Base-by-base conservation (phyloP, 2,888 invertebrate species). In the Mesorhabditis spiculigera region DNA sequence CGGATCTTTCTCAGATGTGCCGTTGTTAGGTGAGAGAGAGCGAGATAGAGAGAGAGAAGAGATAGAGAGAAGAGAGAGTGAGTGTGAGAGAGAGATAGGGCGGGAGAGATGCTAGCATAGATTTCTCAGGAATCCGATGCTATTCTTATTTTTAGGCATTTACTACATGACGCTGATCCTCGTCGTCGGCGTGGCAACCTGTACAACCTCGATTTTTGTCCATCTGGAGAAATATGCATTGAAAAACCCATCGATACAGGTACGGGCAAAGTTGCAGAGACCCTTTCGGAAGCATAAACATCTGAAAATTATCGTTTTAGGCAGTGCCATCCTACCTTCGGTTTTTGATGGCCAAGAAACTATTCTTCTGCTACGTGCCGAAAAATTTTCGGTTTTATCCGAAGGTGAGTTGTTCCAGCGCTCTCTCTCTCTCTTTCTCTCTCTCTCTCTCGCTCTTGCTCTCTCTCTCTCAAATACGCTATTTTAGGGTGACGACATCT, bases 1-100 rank as follows among this genome's bases (percentile, higher is more conserved):
- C 8, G 85, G 85, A 4, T 88, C 88, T 3, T 88, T 88, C 45
- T 87, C 87, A 67, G 87, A 87, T 67, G 86, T 88, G 61, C 88
- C 88, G 4, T 81, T 88, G 4, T 86, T 88, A 73, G 88, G 88
- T 88, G 76, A 72, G 75, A 28, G n/a, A 68, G 45, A 43, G 42
- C 3, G 44, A 65, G 42, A 42, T 3, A 43, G 42, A 2, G 42
- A 43, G 42, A 65, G 44, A 13, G 8, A 13, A 13, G 13, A 43
- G 13, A 65, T 2, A 13, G 44, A 65, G 13, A 65, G 16, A 43
- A 43, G 44, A 43, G 42, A 43, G 16, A 43, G 65, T 28, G 13
- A 28, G 28, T 3, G 63, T 3, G 41, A 63, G 13, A 28, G 28
- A 1, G 63, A 63, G 41, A 63, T 8, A 63, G 63, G 28, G 41